phyloP scores from a whole-genome alignment of 2,113 vertebrate genomes.

The pig (Sus scrofa) region DNA sequence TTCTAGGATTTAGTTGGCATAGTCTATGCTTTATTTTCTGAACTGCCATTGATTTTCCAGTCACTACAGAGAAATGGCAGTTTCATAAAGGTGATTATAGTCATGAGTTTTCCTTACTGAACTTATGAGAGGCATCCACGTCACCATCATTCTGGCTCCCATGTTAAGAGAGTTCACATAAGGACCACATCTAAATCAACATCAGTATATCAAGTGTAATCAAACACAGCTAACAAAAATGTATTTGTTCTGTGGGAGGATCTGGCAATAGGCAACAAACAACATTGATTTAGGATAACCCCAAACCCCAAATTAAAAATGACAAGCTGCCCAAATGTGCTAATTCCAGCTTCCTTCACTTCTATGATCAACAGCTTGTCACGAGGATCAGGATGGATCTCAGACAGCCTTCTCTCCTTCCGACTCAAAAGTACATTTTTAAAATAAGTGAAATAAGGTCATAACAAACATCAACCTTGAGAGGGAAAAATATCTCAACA shows the following conservation, averaged over 20 bases:
- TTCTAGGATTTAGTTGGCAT: background rate
- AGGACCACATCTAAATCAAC: background rate
- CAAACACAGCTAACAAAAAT: background rate
- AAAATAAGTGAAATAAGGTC: background rate
- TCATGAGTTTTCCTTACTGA: background rate
- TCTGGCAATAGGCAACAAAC: background rate
- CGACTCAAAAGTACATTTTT: background rate
- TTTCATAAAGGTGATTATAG: background rate
- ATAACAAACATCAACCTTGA: background rate
- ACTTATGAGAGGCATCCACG: background rate
- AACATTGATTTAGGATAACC: constrained; percentile 13
- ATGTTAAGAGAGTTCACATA: background rate
- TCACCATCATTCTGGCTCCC: background rate
- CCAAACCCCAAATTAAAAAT: constrained; percentile 13
- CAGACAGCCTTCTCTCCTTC: background rate
- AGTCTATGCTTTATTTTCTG: background rate
- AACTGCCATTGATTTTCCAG: constrained; percentile 20
- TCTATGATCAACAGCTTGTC: background rate
- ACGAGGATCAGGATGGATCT: background rate
- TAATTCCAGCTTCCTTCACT: background rate
- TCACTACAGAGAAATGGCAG: background rate
- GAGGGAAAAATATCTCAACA: background rate
- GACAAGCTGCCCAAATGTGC: background rate
- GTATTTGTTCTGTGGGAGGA: background rate
- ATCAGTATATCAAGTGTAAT: background rate